Evolutionary conservation across 1,140 invertebrate genomes (phyloP).

Genomic region (Capitella teleta): DNA sequence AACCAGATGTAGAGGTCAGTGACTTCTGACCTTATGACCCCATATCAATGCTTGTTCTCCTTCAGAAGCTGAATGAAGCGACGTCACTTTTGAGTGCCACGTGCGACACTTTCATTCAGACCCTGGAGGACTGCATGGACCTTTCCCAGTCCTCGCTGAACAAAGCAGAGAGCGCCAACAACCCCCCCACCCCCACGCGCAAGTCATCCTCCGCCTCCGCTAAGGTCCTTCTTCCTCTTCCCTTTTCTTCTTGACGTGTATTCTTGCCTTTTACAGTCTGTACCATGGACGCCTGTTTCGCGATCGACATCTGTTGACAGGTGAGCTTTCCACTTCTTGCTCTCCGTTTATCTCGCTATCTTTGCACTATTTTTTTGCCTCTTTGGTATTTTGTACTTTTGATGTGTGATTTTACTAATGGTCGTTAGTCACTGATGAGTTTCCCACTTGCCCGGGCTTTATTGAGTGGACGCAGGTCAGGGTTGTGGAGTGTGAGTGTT

Average conservation of each 20-base stretch:
- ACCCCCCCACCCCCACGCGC: background rate
- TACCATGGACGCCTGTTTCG: background rate
- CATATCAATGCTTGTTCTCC: conserved; percentile 11
- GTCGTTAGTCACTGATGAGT: too few relatives aligned
- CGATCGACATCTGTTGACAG: conserved; percentile 7
- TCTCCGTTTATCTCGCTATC: background rate
- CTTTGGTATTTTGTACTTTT: background rate
- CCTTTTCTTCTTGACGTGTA: background rate
- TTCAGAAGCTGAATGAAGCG: conserved; percentile 64
- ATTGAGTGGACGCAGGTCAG: too few relatives aligned
- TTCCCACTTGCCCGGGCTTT: too few relatives aligned
- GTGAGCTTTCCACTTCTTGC: background rate
- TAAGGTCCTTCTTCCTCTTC: background rate
- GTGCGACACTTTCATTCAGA: conserved; percentile 72
- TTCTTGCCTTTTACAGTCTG: background rate
- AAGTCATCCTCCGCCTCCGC: background rate
- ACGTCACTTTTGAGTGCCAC: conserved; percentile 61
- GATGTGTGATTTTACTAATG: background rate
- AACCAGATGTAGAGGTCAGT: conserved; percentile 53
- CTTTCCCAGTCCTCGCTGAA: conserved; percentile 44
- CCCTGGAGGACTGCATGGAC: conserved; percentile 68
- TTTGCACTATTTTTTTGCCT: background rate
- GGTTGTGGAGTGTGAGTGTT: too few relatives aligned
- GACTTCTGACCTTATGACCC: background rate
- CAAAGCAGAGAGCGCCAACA: background rate